Evolutionary conservation across 2,888 invertebrate species (phyloP).

Genomic region (Aleiodes leptofemur): DNA sequence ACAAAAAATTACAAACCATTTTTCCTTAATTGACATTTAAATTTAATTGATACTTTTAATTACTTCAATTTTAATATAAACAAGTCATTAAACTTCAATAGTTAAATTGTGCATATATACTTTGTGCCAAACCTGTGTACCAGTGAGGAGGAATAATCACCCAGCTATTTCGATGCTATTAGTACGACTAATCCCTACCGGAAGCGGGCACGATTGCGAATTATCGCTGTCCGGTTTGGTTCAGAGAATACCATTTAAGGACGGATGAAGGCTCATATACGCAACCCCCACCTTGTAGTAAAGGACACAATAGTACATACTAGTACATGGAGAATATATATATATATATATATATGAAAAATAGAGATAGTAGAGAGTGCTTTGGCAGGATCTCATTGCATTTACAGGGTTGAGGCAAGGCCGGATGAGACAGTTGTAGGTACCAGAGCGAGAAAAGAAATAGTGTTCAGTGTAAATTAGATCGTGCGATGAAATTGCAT

Average conservation of each 20-base stretch:
- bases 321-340: neutral
- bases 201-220: conserved; percentile 52
- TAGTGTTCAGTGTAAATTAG: conserved; percentile 47
- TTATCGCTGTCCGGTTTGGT: conserved; percentile 50
- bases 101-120: conserved; percentile 1
- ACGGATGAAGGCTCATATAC: conserved; percentile 28
- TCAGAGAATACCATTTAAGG: conserved; percentile 24
- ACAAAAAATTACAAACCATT: neutral
- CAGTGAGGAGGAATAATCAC: conserved; percentile 45
- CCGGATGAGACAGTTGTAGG: neutral
- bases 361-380: conserved; percentile 19
- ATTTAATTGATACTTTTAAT: neutral
- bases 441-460: conserved; percentile 38
- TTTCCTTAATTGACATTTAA: neutral
- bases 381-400: conserved; percentile 18
- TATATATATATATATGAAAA: neutral
- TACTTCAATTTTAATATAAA: neutral
- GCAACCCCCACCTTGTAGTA: neutral
- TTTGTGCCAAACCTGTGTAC: conserved; percentile 13
- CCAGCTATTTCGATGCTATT: conserved; percentile 46
- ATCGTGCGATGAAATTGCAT: conserved; percentile 47
- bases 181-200: conserved; percentile 51
- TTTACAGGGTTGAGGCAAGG: neutral
- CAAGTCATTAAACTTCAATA: conserved; percentile 39
- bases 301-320: conserved; percentile 3